A percentile compares a stretch with the other conserved stretches of the same genome.
phyloP scores from a whole-genome alignment of 2,888 invertebrate species.

The Tinea semifulvella region DNA sequence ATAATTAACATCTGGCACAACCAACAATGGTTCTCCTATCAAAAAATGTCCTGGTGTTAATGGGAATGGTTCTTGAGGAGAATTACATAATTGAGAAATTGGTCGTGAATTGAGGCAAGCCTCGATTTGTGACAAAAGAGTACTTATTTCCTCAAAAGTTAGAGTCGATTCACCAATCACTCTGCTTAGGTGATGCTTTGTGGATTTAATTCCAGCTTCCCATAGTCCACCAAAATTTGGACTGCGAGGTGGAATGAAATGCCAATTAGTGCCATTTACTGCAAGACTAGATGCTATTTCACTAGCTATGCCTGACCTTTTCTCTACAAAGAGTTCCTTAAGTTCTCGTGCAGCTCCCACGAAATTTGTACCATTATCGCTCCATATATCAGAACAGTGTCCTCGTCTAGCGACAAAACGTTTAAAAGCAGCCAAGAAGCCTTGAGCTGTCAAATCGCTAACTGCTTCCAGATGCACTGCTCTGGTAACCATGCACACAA shows the following conservation, averaged over 20 bases:
- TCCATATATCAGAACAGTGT: too few relatives aligned
- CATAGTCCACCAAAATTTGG: conserved; percentile 22
- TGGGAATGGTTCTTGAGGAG: conserved; percentile 14
- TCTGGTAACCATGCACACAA: too few relatives aligned
- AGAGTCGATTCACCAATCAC: conserved; percentile 11
- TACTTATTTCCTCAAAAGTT: conserved; percentile 16
- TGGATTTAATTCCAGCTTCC: conserved; percentile 22
- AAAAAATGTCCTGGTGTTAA: conserved; percentile 22
- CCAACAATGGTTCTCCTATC: conserved; percentile 19
- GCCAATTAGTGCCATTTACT: conserved; percentile 18
- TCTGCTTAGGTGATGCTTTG: conserved; percentile 18
- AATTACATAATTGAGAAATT: conserved; percentile 15
- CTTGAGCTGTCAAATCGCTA: too few relatives aligned
- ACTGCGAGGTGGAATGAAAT: conserved; percentile 21
- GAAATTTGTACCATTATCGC: conserved; percentile 21
- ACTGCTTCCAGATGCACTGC: too few relatives aligned
- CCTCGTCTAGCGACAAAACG: too few relatives aligned
- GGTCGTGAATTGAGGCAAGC: conserved; percentile 20
- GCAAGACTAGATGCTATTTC: conserved; percentile 19
- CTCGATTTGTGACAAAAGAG: conserved; percentile 17
- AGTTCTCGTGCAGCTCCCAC: conserved; percentile 19
- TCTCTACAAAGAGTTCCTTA: conserved; percentile 14
- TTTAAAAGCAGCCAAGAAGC: too few relatives aligned
- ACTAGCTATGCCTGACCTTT: conserved; percentile 4
- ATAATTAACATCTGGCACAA: conserved; percentile 17